These are phyloP conservation scores for Tretioscincus oriximinensis DNA, from an alignment of 2,113 vertebrate genomes.

Conservation along the genomic window DNA sequence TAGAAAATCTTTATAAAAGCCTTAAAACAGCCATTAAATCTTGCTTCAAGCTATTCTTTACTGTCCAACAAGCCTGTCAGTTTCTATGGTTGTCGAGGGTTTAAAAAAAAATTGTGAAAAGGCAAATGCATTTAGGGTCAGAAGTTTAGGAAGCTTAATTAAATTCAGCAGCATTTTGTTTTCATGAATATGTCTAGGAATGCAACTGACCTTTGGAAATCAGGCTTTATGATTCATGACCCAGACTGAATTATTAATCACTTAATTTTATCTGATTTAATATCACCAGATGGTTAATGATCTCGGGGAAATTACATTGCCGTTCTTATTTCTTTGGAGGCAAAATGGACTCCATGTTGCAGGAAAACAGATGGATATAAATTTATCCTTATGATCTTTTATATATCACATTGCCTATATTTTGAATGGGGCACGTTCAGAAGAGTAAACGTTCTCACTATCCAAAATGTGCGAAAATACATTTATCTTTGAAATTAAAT, in stretches of 20 bases:
- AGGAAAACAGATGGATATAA: constrained; percentile 67
- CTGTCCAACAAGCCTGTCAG: constrained; percentile 63
- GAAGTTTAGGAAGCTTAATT: constrained; percentile 72
- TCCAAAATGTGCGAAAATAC: constrained; percentile 26
- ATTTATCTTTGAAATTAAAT: constrained; percentile 21
- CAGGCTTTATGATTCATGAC: constrained; percentile 85
- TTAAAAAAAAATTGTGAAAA: constrained; percentile 57
- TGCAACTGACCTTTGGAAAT: constrained; percentile 69
- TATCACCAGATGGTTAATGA: constrained; percentile 80
- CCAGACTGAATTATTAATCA: constrained; percentile 94
- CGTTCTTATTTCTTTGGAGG: constrained; percentile 72
- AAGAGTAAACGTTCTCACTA: constrained; percentile 14
- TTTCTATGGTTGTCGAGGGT: constrained; percentile 56
- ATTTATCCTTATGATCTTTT: constrained; percentile 65
- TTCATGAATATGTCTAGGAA: constrained; percentile 55
- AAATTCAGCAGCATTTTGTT: constrained; percentile 66
- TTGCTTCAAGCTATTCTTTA: constrained; percentile 57
- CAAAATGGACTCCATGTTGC: constrained; percentile 76
- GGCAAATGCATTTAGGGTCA: constrained; percentile 63
- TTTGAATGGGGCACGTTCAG: constrained; percentile 43
- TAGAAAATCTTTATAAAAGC: constrained; percentile 41
- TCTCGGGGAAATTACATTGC: constrained; percentile 82
- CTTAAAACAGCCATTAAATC: constrained; percentile 43
- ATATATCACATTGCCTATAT: constrained; percentile 53
- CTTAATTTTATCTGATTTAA: constrained; percentile 87